Evolutionary conservation across 2,888 invertebrate genomes (phyloP).

Genomic region (Oxyteleia sp.): DNA sequence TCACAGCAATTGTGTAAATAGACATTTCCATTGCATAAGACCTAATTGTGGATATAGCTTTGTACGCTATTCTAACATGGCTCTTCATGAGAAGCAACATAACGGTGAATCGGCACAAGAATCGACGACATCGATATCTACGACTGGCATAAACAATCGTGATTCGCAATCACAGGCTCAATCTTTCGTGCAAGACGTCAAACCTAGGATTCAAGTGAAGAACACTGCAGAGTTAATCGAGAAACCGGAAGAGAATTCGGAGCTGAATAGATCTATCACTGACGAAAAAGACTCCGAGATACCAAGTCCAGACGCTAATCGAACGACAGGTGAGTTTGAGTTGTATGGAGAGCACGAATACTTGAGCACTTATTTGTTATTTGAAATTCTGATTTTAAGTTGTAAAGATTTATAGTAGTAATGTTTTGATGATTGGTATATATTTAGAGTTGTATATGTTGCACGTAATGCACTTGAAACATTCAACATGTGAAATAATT

Average conservation of each 20-base stretch:
- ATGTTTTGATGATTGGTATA: conserved; percentile 71
- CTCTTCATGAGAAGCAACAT: conserved; percentile 92
- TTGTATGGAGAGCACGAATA: conserved; percentile 73
- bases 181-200: conserved; percentile 78
- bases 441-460: conserved; percentile 57
- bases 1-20: conserved; percentile 91
- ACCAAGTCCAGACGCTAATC: conserved; percentile 82
- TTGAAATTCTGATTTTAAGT: conserved; percentile 45
- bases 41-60: conserved; percentile 92
- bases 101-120: conserved; percentile 78
- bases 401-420: conserved; percentile 52
- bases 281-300: conserved; percentile 83
- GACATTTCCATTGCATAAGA: conserved; percentile 93
- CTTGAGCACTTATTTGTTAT: conserved; percentile 71
- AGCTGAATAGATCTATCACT: conserved; percentile 79
- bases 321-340: conserved; percentile 85
- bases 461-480: conserved; percentile 81
- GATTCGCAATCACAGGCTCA: conserved; percentile 75
- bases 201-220: conserved; percentile 86
- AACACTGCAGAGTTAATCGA: conserved; percentile 86
- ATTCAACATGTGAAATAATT: conserved; percentile 63
- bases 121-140: conserved; percentile 44
- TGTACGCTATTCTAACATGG: conserved; percentile 92
- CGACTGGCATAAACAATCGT: conserved; percentile 73
- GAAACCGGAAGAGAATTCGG: conserved; percentile 80